Conservation (phyloP, 2,113 vertebrate genomes). For the Pomatostomus ruficeps region DNA sequence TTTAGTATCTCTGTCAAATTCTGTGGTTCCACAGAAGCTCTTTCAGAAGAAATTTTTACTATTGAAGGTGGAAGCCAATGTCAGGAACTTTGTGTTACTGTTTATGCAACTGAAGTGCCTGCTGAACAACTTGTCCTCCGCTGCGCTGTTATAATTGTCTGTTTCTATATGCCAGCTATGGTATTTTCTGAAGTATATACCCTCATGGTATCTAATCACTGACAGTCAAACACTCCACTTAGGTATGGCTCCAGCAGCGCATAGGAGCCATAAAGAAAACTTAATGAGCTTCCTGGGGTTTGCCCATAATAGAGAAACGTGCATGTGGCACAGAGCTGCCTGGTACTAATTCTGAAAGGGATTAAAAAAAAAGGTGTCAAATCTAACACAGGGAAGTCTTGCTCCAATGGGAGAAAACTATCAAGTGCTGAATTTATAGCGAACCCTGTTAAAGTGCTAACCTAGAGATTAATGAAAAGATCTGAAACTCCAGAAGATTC, state of each 20-base stretch:
- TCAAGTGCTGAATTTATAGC: neutral
- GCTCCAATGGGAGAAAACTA: neutral
- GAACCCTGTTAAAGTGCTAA: neutral
- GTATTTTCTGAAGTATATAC: slow-evolving; percentile 8
- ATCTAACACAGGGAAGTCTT: neutral
- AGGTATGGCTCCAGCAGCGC: slow-evolving; percentile 33
- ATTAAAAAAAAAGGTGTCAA: neutral
- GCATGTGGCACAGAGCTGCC: neutral
- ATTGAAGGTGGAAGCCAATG: neutral
- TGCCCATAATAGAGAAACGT: neutral
- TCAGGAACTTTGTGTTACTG: neutral
- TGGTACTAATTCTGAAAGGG: neutral
- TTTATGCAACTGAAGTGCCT: neutral
- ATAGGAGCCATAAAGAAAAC: slow-evolving; percentile 23
- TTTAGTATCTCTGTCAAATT: neutral
- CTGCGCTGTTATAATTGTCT: neutral
- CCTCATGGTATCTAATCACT: slow-evolving; percentile 5
- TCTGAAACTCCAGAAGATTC: neutral
- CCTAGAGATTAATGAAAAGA: slow-evolving; percentile 11
- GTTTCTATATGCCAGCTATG: neutral
- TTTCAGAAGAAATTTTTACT: neutral
- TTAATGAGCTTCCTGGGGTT: slow-evolving; percentile 41
- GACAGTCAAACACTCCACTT: neutral
- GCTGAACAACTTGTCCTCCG: neutral
- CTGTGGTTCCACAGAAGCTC: neutral